Evolutionary conservation across 1,140 invertebrate species (phyloP).

Genomic region (Mya arenaria): DNA sequence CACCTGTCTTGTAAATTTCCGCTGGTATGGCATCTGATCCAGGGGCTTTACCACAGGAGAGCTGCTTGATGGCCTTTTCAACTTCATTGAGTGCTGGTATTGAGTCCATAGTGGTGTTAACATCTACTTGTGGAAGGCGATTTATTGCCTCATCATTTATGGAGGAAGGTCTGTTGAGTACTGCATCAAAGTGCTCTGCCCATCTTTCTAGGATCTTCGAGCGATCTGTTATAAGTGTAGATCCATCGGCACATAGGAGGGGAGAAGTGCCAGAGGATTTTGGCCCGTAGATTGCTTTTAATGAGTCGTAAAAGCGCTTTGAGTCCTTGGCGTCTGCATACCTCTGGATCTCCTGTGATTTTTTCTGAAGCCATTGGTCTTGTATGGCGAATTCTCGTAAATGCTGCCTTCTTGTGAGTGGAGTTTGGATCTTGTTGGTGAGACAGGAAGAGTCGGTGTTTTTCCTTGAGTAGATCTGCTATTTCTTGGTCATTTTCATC

Average conservation of each 20-base stretch:
- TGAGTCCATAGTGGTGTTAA: background rate
- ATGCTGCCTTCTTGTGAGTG: background rate
- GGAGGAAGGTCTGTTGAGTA: background rate
- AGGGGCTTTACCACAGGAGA: background rate
- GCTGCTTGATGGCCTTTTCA: conserved; percentile 14
- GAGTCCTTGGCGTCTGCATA: conserved; percentile 43
- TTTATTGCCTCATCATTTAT: conserved; percentile 7
- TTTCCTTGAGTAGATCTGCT: conserved; percentile 7
- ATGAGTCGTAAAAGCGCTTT: conserved; percentile 44
- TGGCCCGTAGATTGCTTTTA: conserved; percentile 56
- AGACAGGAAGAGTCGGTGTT: conserved; percentile 10
- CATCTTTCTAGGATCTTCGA: conserved; percentile 5
- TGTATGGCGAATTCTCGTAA: conserved; percentile 12
- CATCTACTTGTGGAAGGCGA: background rate
- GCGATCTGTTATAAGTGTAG: conserved; percentile 17
- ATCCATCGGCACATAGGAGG: conserved; percentile 47
- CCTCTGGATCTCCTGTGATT: conserved; percentile 54
- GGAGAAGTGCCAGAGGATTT: conserved; percentile 46
- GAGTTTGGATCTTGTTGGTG: background rate
- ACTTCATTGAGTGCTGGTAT: background rate
- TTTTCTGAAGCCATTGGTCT: conserved; percentile 34
- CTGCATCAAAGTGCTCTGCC: conserved; percentile 4
- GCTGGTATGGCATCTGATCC: conserved; percentile 21
- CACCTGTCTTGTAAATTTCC: conserved; percentile 9
- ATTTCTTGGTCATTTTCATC: conserved; percentile 34